Evolutionary conservation across 2,888 invertebrate genomes (phyloP), one percentile per base, ranked within the genome.

Genomic region (Hydroisotoma schaefferi): DNA sequence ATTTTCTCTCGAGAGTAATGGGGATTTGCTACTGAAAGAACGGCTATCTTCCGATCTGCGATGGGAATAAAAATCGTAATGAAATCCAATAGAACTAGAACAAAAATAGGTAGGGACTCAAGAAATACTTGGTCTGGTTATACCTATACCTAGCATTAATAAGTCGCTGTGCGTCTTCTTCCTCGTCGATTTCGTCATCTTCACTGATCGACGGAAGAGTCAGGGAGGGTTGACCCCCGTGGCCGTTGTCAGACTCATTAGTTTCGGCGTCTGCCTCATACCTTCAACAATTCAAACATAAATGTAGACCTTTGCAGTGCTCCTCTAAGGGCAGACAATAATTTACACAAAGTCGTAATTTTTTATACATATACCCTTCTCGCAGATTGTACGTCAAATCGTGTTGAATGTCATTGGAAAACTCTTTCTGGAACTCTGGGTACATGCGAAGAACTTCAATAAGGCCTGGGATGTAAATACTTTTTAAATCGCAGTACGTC

Each of bases 401-500:
- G 75, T 94, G 94, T 74, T 92, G 90, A 72, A 95, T 93, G 76
- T 95, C 95, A 73, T 92, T 86, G 51, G 90, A 87, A 77, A 95
- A 95, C 76, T 93, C 90, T 75, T 92, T 90, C 74, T 93, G 93
- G 76, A 93, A 95, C 76, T 95, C 94, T 0, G 94, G 94, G 77
- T 95, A 95, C 0, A 94, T 80, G 2, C 90, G 82, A 18, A 95
- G 81, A 0, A 91, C 92, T 73, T 94, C 94, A 15, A 91, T 87
- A 51, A 95, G 81, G 1, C 94, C 94, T 66, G 86, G 87, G 82
- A 93, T 90, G 78, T 91, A 86, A 70, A 95, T 88, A 78, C 93
- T 92, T 79, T 95, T 94, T 61, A 95, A 82, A 80, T 95, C 95
- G 78, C 95, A 95, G 79, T 95, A 95, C 44, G 95, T 95, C 55